phyloP scores from a whole-genome alignment of 2,888 invertebrate species.

The Eutolmus rufibarbis region DNA sequence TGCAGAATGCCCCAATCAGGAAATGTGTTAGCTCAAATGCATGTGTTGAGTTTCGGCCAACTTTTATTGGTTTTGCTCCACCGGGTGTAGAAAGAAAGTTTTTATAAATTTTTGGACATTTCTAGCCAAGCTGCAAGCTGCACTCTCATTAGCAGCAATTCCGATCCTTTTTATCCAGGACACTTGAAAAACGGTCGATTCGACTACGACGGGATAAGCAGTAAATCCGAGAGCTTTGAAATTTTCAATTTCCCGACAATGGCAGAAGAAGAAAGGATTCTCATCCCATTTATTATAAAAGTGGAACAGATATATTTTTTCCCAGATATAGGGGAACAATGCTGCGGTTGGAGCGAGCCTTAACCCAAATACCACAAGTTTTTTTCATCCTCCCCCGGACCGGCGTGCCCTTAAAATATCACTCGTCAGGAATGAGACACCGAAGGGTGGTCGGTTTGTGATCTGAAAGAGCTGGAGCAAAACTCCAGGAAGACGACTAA shows the following conservation, averaged over 20 bases:
- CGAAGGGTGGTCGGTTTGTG: not conserved
- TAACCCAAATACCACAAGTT: slow-evolving; percentile 14
- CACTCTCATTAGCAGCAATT: not conserved
- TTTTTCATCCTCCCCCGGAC: not conserved
- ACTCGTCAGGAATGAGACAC: not conserved
- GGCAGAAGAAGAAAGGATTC: not conserved
- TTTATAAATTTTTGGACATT: not conserved
- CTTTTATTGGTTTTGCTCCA: not conserved
- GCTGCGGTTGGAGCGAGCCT: not conserved
- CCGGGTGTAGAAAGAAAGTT: not conserved
- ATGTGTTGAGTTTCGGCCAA: not conserved
- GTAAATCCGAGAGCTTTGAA: not conserved
- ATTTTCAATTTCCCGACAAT: slow-evolving; percentile 7
- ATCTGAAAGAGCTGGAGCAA: not conserved
- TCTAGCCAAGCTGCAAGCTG: not conserved
- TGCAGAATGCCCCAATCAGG: no score
- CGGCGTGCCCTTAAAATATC: not conserved
- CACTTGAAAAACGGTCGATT: not conserved
- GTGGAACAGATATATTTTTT: not conserved
- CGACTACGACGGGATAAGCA: not conserved
- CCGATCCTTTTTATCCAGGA: not conserved
- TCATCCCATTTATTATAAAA: not conserved
- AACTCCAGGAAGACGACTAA: not conserved
- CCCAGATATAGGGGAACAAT: slow-evolving; percentile 1
- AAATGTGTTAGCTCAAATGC: no score